A percentile compares a stretch with the other conserved stretches of the same genome.
Conservation (phyloP, 2,888 invertebrate genomes). For the Tipula unca region DNA sequence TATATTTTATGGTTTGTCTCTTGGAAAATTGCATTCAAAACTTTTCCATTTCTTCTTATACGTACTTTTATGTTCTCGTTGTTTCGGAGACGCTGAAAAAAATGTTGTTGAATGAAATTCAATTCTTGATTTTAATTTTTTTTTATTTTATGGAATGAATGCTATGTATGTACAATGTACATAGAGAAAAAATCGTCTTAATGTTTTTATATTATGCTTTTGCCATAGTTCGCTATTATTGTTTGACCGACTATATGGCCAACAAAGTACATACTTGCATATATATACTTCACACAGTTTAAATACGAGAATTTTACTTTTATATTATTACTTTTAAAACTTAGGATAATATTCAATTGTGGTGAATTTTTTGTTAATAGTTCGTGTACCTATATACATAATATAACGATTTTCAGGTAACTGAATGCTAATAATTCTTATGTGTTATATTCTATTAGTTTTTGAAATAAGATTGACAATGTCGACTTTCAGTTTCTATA, state of each 20-base stretch:
- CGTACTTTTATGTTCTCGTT: neutral
- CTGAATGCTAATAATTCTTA: too few species aligned
- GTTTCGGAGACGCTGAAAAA: neutral
- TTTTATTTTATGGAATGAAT: neutral
- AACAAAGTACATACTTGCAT: neutral
- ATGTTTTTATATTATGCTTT: neutral
- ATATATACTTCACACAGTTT: neutral
- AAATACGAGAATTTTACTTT: neutral
- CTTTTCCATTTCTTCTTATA: neutral
- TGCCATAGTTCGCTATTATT: neutral
- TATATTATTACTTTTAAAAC: neutral
- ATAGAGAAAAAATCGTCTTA: neutral
- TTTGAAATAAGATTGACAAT: too few species aligned
- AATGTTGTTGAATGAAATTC: neutral
- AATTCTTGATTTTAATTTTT: neutral
- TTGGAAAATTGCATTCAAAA: neutral
- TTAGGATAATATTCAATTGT: neutral
- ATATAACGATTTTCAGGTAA: too few species aligned
- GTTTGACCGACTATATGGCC: neutral
- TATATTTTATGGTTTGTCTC: constrained; percentile 4
- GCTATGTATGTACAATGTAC: neutral
- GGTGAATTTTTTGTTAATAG: neutral
- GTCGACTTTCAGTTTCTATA: too few species aligned
- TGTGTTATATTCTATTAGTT: too few species aligned
- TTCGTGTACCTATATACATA: too few species aligned